These are phyloP conservation scores for Antedon mediterranea DNA, from an alignment of 53 echinoderm and acorn worm species.

Conservation along the genomic window DNA sequence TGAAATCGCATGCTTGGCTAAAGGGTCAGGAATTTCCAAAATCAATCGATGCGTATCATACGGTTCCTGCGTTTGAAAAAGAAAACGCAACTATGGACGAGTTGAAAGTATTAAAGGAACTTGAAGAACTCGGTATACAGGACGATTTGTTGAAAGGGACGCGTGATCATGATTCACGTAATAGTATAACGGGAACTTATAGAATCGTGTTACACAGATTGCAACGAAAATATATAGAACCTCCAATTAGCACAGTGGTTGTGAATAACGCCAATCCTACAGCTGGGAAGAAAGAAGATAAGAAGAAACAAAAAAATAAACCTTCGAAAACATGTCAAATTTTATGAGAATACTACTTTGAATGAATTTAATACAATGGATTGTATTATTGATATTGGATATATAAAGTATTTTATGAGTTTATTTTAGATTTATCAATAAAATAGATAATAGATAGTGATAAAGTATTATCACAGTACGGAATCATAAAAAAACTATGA, in stretches of 20 bases:
- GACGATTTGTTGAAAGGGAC: constrained; percentile 68
- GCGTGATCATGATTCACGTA: constrained; percentile 79
- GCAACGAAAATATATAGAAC: constrained; percentile 63
- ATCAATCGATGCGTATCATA: constrained; percentile 56
- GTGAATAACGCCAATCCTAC: not conserved
- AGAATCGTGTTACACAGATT: constrained; percentile 73
- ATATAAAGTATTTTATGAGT: too few relatives aligned
- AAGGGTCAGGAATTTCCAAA: constrained; percentile 76
- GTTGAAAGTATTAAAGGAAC: constrained; percentile 53
- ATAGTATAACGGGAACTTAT: constrained; percentile 95
- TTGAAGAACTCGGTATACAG: constrained; percentile 55
- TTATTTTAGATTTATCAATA: too few relatives aligned
- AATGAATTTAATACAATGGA: too few relatives aligned
- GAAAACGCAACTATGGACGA: constrained; percentile 67
- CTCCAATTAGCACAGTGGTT: constrained; percentile 34
- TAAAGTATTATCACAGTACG: too few relatives aligned
- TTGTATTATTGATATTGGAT: too few relatives aligned
- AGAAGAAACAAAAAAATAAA: not conserved
- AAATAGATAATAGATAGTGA: too few relatives aligned
- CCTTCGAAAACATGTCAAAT: not conserved
- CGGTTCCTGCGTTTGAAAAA: constrained; percentile 71
- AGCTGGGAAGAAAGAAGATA: not conserved
- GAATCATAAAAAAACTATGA: too few relatives aligned
- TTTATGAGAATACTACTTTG: not conserved
- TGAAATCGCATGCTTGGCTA: constrained; percentile 53